phyloP scores from a whole-genome alignment of 2,113 vertebrate species.

The Daubentonia madagascariensis region DNA sequence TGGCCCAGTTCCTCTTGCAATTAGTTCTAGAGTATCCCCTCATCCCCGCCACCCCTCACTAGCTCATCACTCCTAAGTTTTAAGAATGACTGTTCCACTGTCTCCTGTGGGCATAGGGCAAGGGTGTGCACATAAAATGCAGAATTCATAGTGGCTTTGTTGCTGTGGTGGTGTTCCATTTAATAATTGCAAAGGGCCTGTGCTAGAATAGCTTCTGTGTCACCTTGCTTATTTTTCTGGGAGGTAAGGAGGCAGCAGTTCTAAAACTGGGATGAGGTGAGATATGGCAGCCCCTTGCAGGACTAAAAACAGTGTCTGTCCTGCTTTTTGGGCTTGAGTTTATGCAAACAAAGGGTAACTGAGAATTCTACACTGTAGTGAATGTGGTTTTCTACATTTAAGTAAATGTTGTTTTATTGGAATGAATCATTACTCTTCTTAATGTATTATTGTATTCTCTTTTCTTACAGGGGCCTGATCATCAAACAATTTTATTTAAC shows the following conservation, averaged over 20 bases:
- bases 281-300: background rate
- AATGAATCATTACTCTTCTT: slow-evolving; percentile 7
- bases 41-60: background rate
- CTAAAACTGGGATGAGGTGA: background rate
- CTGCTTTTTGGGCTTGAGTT: background rate
- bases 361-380: background rate
- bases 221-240: background rate
- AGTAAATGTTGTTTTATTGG: slow-evolving; percentile 23
- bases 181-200: background rate
- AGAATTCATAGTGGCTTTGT: background rate
- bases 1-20: background rate
- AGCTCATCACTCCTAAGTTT: background rate
- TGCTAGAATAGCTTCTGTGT: background rate
- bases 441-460: slow-evolving; percentile 30
- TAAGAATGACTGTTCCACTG: background rate
- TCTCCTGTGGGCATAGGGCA: background rate
- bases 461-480: slow-evolving; percentile 93
- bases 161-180: background rate
- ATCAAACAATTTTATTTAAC: slow-evolving; percentile 98
- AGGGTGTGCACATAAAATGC: background rate
- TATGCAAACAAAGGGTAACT: background rate
- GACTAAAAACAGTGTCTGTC: background rate
- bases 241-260: background rate
- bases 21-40: background rate
- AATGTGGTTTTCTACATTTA: slow-evolving; percentile 2